Evolutionary conservation across 2,888 invertebrate genomes (phyloP).

Genomic region (Caenorhabditis panamensis): DNA sequence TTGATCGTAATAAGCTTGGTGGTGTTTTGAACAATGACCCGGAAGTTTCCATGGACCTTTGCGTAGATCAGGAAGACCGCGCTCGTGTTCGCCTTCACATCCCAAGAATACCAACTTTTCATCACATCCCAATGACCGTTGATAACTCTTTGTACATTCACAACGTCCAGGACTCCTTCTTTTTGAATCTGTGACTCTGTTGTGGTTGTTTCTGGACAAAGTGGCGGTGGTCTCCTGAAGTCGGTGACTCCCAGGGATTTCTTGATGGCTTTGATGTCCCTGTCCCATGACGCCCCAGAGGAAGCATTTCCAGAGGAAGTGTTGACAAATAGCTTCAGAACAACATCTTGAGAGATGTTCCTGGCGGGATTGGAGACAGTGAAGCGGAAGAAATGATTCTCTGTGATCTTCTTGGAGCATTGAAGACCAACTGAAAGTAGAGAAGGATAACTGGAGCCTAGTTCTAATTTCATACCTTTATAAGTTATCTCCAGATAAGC

Average conservation of each 20-base stretch:
- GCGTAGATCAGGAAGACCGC: neutral
- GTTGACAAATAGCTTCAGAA: neutral
- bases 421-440: neutral
- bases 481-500: neutral
- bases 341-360: neutral
- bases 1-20: neutral
- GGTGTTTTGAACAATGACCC: neutral
- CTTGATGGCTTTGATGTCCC: neutral
- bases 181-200: too few species aligned
- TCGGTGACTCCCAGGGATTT: neutral
- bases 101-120: too few species aligned
- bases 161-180: too few species aligned
- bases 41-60: neutral
- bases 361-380: neutral
- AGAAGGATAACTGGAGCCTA: neutral
- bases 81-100: neutral
- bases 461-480: neutral
- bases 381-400: neutral
- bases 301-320: neutral
- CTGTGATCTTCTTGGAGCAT: neutral
- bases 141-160: neutral
- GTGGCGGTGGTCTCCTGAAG: neutral
- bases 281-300: neutral
- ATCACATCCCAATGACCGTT: neutral
- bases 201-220: neutral